These are phyloP conservation scores for Buceros bicornis DNA, from an alignment of 2,797 vertebrate species.

Conservation along the genomic window DNA sequence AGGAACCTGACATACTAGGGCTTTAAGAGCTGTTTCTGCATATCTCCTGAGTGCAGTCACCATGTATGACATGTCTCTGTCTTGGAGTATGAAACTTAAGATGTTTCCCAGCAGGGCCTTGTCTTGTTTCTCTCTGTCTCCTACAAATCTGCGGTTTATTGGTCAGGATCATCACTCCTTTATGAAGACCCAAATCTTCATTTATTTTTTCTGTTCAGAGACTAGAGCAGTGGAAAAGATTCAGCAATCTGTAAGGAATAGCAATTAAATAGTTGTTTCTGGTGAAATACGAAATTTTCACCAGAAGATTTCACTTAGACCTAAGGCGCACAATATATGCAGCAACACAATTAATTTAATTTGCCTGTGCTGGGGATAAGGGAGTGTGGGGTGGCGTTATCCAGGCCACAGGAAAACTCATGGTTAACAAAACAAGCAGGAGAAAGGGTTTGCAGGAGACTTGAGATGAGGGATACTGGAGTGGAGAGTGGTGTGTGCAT, in stretches of 20 bases:
- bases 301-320: neutral
- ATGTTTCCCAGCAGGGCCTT: neutral
- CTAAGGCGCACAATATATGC: neutral
- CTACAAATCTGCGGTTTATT: neutral
- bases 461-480: neutral
- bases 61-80: neutral
- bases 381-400: neutral
- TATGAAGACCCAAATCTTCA: neutral
- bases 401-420: neutral
- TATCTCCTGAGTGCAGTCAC: neutral
- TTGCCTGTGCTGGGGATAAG: neutral
- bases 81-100: neutral
- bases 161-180: neutral
- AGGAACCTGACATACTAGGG: neutral
- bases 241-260: neutral
- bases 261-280: neutral
- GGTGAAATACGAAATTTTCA: neutral
- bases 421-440: neutral
- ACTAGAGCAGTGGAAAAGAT: neutral
- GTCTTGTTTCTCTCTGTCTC: neutral
- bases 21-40: neutral
- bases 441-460: neutral
- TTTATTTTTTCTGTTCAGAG: neutral
- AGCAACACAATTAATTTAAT: neutral
- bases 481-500: fast-evolving